A percentile compares a stretch with the other conserved stretches of the same genome.
Evolutionary conservation across 2,797 vertebrate genomes (phyloP).

Genomic region (Syndactyla subalaris): DNA sequence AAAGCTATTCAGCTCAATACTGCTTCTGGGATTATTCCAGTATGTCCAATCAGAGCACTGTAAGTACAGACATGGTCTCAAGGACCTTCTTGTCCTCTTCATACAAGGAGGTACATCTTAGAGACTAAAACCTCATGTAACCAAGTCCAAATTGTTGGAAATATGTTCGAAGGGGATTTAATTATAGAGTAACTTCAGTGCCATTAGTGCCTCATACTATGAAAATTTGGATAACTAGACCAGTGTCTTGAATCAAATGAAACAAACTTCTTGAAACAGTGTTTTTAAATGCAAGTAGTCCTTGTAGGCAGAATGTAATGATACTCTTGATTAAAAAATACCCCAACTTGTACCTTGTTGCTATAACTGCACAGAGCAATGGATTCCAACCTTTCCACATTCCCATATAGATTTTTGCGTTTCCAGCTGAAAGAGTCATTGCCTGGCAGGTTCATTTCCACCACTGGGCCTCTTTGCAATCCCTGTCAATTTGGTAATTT

Average conservation of each 20-base stretch:
- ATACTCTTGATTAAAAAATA: background rate
- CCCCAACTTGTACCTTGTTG: background rate
- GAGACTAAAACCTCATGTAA: background rate
- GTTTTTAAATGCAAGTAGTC: background rate
- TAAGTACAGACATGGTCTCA: background rate
- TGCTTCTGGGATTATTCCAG: background rate
- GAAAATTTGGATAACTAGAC: background rate
- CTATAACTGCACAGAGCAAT: background rate
- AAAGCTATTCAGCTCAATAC: background rate
- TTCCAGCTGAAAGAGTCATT: background rate
- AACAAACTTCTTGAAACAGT: background rate
- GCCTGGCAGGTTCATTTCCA: background rate
- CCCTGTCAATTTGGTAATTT: background rate
- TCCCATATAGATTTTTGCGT: background rate
- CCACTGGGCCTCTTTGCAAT: background rate
- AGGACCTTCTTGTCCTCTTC: background rate
- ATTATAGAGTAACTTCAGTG: background rate
- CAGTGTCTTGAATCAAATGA: background rate
- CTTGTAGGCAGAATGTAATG: background rate
- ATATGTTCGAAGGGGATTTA: background rate
- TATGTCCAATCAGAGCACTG: background rate
- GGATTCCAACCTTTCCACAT: background rate
- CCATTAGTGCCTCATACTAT: background rate
- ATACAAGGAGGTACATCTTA: background rate
- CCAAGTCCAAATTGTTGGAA: background rate